These are phyloP conservation scores for Cyprinodon diabolis DNA, from an alignment of 2,797 vertebrate genomes.

Conservation along the genomic window DNA sequence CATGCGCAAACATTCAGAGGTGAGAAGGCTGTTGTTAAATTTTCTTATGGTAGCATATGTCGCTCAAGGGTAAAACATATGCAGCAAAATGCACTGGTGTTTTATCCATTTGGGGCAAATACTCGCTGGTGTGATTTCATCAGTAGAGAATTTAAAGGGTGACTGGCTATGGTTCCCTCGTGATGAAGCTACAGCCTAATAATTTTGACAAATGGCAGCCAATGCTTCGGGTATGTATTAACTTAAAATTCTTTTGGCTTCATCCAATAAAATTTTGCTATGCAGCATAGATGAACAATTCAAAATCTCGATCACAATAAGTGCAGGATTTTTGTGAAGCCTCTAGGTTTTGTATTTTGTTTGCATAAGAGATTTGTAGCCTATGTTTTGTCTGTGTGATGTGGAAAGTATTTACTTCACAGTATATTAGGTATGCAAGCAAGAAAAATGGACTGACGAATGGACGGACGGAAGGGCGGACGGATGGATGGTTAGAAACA, in stretches of 20 bases:
- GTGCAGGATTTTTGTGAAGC: background rate
- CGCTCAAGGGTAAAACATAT: background rate
- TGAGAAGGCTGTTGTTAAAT: background rate
- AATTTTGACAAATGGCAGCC: background rate
- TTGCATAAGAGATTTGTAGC: too few species aligned
- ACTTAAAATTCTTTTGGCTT: background rate
- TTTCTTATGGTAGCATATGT: background rate
- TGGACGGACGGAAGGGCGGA: background rate
- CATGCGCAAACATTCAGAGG: background rate
- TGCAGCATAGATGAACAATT: background rate
- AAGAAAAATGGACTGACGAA: background rate
- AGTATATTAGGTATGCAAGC: too few species aligned
- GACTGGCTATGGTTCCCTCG: background rate
- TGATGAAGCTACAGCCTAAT: background rate
- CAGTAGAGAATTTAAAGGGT: background rate
- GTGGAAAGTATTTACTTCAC: too few species aligned
- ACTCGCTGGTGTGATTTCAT: background rate
- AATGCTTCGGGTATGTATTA: background rate
- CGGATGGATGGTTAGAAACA: too few species aligned
- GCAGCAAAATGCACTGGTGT: background rate
- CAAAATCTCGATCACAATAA: background rate
- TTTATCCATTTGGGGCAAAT: background rate
- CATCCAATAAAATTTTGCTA: background rate
- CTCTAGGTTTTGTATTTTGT: too few species aligned
- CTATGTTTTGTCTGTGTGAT: too few species aligned